Evolutionary conservation across 2,888 invertebrate species (phyloP).

Genomic region (Xanthia togata): DNA sequence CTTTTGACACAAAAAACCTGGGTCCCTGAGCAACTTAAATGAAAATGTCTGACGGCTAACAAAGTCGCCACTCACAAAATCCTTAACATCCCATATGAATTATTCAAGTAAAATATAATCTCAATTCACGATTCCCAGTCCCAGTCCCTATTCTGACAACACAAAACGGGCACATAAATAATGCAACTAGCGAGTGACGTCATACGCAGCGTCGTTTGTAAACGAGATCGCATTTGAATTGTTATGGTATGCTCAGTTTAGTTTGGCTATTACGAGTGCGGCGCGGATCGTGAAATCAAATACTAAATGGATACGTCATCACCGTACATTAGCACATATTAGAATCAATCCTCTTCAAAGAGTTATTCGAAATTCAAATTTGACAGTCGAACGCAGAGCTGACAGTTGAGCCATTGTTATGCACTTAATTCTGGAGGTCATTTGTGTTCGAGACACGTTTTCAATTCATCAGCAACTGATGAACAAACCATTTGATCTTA

Average conservation of each 20-base stretch:
- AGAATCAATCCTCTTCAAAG: conserved; percentile 22
- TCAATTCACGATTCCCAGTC: conserved; percentile 63
- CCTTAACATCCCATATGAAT: conserved; percentile 64
- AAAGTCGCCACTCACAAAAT: conserved; percentile 51
- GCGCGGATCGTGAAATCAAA: conserved; percentile 52
- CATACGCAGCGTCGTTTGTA: conserved; percentile 83
- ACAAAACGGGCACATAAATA: conserved; percentile 85
- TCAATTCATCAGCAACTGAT: not conserved
- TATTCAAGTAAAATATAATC: conserved; percentile 69
- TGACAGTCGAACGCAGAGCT: conserved; percentile 13
- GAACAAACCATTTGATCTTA: conserved; percentile 9
- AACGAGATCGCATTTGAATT: conserved; percentile 81
- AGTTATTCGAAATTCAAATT: conserved; percentile 25
- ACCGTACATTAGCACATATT: conserved; percentile 34
- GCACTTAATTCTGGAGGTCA: conserved; percentile 9
- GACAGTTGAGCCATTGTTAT: conserved; percentile 8
- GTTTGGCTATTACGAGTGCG: conserved; percentile 62
- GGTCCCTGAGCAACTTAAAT: conserved; percentile 12
- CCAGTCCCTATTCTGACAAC: conserved; percentile 66
- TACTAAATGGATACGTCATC: conserved; percentile 57
- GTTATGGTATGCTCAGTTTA: conserved; percentile 72
- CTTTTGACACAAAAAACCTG: conserved; percentile 28
- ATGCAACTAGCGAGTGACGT: conserved; percentile 84
- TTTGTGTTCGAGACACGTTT: conserved; percentile 15
- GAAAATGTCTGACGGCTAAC: conserved; percentile 29